These are phyloP conservation scores for Drosophila antonietae DNA, from an alignment of 2,888 invertebrate genomes.

Conservation along the genomic window DNA sequence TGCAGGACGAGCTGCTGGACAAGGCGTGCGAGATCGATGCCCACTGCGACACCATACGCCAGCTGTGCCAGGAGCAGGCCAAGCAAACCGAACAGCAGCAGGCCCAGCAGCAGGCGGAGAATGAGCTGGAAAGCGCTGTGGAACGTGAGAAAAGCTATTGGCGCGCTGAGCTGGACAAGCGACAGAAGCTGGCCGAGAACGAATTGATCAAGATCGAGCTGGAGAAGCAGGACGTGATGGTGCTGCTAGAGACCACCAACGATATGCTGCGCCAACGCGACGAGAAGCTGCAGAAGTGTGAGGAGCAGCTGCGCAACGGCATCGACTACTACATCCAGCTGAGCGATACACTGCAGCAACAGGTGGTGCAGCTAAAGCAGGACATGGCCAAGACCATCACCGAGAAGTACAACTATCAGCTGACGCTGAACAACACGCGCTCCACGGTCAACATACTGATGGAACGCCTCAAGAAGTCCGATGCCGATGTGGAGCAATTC, in stretches of 20 bases:
- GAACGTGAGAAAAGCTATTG: slow-evolving; percentile 85
- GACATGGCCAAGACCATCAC: slow-evolving; percentile 83
- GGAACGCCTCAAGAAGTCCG: slow-evolving; percentile 85
- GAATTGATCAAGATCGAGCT: slow-evolving; percentile 86
- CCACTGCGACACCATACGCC: slow-evolving; percentile 82
- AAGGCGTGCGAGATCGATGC: slow-evolving; percentile 83
- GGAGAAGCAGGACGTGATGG: slow-evolving; percentile 85
- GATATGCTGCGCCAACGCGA: slow-evolving; percentile 84
- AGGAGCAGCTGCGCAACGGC: slow-evolving; percentile 83
- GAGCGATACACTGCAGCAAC: slow-evolving; percentile 83
- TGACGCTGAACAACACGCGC: slow-evolving; percentile 84
- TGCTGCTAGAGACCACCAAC: slow-evolving; percentile 83
- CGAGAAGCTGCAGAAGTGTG: slow-evolving; percentile 83
- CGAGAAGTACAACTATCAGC: slow-evolving; percentile 84
- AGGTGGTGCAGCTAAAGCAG: slow-evolving; percentile 83
- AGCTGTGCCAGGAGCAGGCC: slow-evolving; percentile 81
- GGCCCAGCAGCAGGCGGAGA: slow-evolving; percentile 84
- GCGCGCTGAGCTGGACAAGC: slow-evolving; percentile 86
- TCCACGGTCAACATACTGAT: slow-evolving; percentile 84
- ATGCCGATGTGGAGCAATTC: slow-evolving; percentile 84
- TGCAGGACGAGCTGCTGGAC: slow-evolving; percentile 82
- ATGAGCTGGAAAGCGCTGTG: slow-evolving; percentile 83
- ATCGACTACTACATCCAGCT: slow-evolving; percentile 83
- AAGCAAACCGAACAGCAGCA: slow-evolving; percentile 83
- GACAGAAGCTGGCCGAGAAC: slow-evolving; percentile 86